A percentile compares a stretch with the other conserved stretches of the same genome.
Evolutionary conservation across 2,797 vertebrate genomes (phyloP).

Genomic region (Halcyon smyrnensis): DNA sequence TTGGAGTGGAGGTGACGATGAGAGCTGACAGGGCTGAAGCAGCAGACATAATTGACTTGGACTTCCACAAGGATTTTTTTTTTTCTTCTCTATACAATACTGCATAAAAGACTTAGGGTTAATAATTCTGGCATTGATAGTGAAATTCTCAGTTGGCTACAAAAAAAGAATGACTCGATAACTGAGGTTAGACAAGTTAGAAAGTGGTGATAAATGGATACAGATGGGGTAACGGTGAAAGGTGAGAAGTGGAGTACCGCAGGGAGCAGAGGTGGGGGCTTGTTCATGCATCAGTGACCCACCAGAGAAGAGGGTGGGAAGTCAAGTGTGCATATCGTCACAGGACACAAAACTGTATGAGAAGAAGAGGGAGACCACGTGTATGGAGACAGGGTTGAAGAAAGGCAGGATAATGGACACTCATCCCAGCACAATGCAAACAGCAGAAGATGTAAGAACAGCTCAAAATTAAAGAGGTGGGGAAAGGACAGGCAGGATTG

Average conservation of each 20-base stretch:
- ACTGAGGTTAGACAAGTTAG: constrained; percentile 64
- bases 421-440: background rate
- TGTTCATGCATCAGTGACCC: constrained; percentile 23
- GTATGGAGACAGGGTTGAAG: background rate
- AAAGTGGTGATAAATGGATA: constrained; percentile 69
- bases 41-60: constrained; percentile 69
- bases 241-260: constrained; percentile 30
- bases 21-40: constrained; percentile 72
- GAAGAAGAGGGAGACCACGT: background rate
- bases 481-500: background rate
- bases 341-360: background rate
- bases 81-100: background rate
- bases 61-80: constrained; percentile 40
- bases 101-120: constrained; percentile 46
- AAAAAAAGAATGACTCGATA: constrained; percentile 59
- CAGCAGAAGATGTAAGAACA: background rate
- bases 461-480: background rate
- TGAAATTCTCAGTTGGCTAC: constrained; percentile 65
- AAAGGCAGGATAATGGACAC: background rate
- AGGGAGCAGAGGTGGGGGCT: constrained; percentile 30
- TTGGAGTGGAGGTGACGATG: constrained; percentile 70
- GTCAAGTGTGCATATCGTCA: background rate
- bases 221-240: constrained; percentile 39
- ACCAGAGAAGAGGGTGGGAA: background rate
- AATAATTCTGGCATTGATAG: constrained; percentile 65